These are phyloP conservation scores for Saguinus midas DNA, from an alignment of 2,113 vertebrate genomes.

Conservation along the genomic window DNA sequence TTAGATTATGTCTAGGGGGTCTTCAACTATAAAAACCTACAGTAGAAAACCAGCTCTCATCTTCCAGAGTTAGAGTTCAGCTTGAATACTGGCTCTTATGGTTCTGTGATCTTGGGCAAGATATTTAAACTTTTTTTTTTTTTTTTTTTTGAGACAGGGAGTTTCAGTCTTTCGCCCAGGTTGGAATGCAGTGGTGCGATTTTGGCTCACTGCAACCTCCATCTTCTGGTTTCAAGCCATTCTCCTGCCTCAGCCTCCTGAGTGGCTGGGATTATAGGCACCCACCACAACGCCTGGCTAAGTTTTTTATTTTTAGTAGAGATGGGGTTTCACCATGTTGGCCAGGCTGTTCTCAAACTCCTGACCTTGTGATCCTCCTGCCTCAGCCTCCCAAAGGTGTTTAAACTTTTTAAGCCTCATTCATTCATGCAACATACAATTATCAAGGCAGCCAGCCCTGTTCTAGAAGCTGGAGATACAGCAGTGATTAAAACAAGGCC, in stretches of 20 bases:
- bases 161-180: no score
- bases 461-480: not conserved
- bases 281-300: no score
- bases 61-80: not conserved
- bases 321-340: no score
- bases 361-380: no score
- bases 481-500: not conserved
- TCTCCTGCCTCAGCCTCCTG: no score
- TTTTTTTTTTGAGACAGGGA: no score
- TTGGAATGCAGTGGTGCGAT: no score
- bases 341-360: no score
- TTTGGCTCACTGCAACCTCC: no score
- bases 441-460: not conserved
- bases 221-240: no score
- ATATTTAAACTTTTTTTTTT: not conserved
- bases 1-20: not conserved
- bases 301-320: no score
- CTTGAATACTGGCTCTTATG: not conserved
- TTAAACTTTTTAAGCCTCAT: conserved; percentile 21
- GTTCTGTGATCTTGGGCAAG: not conserved
- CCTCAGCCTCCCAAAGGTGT: not conserved
- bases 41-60: not conserved
- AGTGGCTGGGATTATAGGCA: no score
- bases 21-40: not conserved
- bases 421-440: not conserved